These are phyloP conservation scores for Agonopterix arenella DNA, from an alignment of 2,888 invertebrate genomes.

Conservation along the genomic window DNA sequence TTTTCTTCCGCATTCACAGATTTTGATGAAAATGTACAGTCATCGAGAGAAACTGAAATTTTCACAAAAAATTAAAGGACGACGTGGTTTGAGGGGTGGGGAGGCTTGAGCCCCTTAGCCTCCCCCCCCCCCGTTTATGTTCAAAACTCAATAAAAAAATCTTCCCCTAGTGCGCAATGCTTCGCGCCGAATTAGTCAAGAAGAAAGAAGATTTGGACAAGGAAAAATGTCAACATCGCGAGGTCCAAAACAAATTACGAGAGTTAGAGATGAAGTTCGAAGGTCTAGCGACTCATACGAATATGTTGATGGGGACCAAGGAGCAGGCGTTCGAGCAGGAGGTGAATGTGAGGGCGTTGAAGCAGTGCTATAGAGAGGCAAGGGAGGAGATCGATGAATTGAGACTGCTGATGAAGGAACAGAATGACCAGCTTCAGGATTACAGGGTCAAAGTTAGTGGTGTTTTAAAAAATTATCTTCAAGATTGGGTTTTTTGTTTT, in stretches of 20 bases:
- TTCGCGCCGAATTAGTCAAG: conserved; percentile 50
- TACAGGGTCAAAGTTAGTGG: conserved; percentile 78
- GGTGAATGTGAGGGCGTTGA: conserved; percentile 52
- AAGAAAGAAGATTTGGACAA: conserved; percentile 77
- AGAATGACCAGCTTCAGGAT: conserved; percentile 81
- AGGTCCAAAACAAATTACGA: conserved; percentile 52
- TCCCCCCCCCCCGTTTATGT: too few relatives aligned
- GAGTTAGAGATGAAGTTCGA: conserved; percentile 60
- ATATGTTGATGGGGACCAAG: conserved; percentile 69
- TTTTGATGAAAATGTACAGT: too few relatives aligned
- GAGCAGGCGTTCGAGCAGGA: conserved; percentile 80
- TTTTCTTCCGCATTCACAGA: too few relatives aligned
- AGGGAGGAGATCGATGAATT: conserved; percentile 76
- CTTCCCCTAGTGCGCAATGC: conserved; percentile 49
- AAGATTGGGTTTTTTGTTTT: background rate
- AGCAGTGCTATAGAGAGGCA: conserved; percentile 79
- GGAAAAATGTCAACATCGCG: conserved; percentile 76
- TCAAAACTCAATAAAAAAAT: too few relatives aligned
- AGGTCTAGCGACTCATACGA: conserved; percentile 52
- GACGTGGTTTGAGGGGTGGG: too few relatives aligned
- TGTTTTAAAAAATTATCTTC: background rate
- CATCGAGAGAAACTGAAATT: too few relatives aligned
- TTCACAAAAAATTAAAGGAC: too few relatives aligned
- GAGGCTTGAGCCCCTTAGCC: too few relatives aligned
- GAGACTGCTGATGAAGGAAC: conserved; percentile 78